Evolutionary conservation across 2,113 vertebrate genomes (phyloP), one percentile per base, ranked within the genome.

Genomic region (Solea solea): DNA sequence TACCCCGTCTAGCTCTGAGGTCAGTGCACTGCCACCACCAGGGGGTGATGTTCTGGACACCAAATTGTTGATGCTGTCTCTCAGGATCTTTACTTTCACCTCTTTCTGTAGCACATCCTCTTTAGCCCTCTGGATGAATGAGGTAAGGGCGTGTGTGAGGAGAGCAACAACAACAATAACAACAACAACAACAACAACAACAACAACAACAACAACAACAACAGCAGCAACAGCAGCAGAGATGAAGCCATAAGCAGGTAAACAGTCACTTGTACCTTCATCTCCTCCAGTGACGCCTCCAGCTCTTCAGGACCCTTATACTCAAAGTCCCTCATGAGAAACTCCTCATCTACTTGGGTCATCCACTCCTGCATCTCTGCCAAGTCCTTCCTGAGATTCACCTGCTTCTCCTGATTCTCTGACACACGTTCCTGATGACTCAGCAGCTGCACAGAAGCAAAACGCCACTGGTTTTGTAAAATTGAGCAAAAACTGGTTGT

Each of bases 281-380:
- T 99, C 86, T 99, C 98, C 11, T 96, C 95, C 84, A 99, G 94
- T 0, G 98, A 95, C 14, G 89, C 93, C 83, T 96, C 95, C 21
- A 99, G 92, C 57, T 99, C 97, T 90, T 96, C 97, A 0, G 98
- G 97, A 66, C 95, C 95, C 90, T 97, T 99, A 86, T 98, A 99
- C 64, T 98, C 97, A 81, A 98, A 98, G 91, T 99, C 97, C 70
- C 93, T 94, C 94, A 98, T 98, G 67, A 99, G 94, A 86, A 98
- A 96, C 44, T 99, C 98, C 71, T 98, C 97, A 62, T 99, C 98
- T 3, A 96, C 97, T 89, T 99, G 96, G 4, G 91, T 76, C 95
- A 98, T 96, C 98, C 98, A 99, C 60, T 99, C 97, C 87, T 96
- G 95, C 97, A 99, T 99, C 94, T 99, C 98, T 2, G 93, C 93